These are phyloP conservation scores for Thunnus thynnus DNA, from an alignment of 2,113 vertebrate genomes.

Conservation along the genomic window DNA sequence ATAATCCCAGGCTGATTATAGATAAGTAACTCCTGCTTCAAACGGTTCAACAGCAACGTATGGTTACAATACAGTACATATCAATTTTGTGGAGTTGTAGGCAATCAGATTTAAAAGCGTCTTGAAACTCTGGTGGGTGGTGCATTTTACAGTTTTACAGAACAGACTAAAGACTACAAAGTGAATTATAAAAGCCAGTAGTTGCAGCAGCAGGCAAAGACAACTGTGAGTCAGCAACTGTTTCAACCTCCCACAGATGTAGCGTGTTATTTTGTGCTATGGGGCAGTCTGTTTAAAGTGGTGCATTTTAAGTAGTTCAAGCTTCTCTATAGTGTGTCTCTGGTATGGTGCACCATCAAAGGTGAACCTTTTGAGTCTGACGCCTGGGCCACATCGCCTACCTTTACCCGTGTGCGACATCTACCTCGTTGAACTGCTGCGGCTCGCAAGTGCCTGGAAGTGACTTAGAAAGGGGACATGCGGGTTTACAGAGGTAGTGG, in stretches of 20 bases:
- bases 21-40: conserved; percentile 49
- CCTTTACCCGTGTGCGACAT: too few relatives aligned
- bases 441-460: conserved; percentile 31
- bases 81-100: conserved; percentile 11
- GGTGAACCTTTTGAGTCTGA: neutral
- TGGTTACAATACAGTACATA: conserved; percentile 14
- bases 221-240: neutral
- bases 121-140: conserved; percentile 2
- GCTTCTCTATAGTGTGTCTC: neutral
- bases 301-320: conserved; percentile 6
- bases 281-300: conserved; percentile 6
- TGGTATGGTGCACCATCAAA: conserved; percentile 10
- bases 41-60: neutral
- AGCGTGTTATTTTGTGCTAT: neutral
- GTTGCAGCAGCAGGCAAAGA: neutral
- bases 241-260: conserved; percentile 28
- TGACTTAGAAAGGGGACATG: conserved; percentile 17
- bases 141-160: neutral
- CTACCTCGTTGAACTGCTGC: too few relatives aligned
- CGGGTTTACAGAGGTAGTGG: conserved; percentile 12
- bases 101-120: conserved; percentile 24
- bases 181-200: conserved; percentile 21
- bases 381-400: too few relatives aligned
- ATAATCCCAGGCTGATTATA: conserved; percentile 63
- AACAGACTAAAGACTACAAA: neutral